Base-by-base conservation (phyloP, 2,113 vertebrate genomes). In the Anolis sagrei region DNA sequence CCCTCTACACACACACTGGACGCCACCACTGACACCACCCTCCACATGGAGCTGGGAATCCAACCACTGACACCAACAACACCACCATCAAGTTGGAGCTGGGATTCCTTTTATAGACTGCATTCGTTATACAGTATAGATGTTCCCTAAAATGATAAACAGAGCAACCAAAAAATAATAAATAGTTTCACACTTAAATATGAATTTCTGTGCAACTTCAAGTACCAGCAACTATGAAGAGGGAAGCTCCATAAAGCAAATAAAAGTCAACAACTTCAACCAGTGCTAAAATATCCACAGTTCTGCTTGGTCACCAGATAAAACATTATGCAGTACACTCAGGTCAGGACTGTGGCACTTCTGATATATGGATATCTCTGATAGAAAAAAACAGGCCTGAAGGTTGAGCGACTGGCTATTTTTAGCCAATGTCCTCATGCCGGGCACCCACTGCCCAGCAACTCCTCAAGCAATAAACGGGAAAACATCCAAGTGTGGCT, bases 1-100 rank as follows among this genome's bases (percentile, higher is more conserved):
- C 64, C 89, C 86, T 88, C 86, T 84, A 92, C 51, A 44, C 39
- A 44, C 39, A 44, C 39, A 44, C 39, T 44, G 39, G 39, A 44
- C 51, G 51, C 88, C 85, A 58, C 77, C 88, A 89, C 91, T 23
- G 23, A 88, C 86, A 62, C 73, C 87, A 88, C 92, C 51, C 14
- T n/a, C n/a, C 81, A 88, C 85, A 91, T 86, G 83, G 88, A 93
- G 89, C 88, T 89, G 86, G 82, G 91, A 89, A 79, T 81, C 76
- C 82, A 44, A 44, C 39, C 39, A 2, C 51, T 14, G 51, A 89
- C 85, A 62, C 77, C 88, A 89, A 91, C 62, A 7, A 88, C 86
- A 58, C 73, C 87, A 88, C 92, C 51, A 29, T n/a, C n/a, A 82
- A 88, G 85, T 91, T 86, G 83, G 88, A 93, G 89, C 88, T 89